phyloP scores from a whole-genome alignment of 2,113 vertebrate species.

The Pterocles orientalis region DNA sequence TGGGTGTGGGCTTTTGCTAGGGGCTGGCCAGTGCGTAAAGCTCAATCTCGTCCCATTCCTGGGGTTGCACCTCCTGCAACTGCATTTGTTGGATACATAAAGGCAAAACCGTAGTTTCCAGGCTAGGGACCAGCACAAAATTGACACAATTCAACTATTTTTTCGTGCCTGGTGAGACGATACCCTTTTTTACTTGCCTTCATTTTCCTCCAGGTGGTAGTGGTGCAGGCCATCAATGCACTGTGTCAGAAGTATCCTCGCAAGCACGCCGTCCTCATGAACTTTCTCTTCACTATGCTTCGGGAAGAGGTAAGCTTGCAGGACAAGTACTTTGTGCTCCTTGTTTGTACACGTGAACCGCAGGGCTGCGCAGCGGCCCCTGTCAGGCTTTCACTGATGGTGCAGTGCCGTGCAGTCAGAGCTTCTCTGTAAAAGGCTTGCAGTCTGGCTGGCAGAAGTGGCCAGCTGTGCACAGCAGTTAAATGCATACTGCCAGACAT shows the following conservation, averaged over 20 bases:
- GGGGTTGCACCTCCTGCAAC: not conserved
- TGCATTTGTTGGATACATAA: not conserved
- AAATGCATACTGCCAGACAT: not conserved
- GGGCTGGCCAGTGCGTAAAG: not conserved
- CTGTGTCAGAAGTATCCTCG: conserved; percentile 85
- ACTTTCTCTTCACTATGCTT: conserved; percentile 85
- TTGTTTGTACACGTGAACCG: not conserved
- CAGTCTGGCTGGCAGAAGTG: not conserved
- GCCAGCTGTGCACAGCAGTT: not conserved
- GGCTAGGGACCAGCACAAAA: not conserved
- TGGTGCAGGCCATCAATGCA: conserved; percentile 83
- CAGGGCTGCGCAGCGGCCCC: not conserved
- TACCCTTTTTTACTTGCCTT: not conserved
- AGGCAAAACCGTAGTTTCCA: not conserved
- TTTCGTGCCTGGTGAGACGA: not conserved
- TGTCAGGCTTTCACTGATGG: not conserved
- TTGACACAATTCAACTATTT: not conserved
- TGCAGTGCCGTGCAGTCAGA: not conserved
- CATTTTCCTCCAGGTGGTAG: conserved; percentile 75
- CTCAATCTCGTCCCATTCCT: not conserved
- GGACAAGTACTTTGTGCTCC: not conserved
- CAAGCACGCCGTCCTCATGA: conserved; percentile 83
- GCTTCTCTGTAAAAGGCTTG: not conserved
- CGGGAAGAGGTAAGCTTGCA: conserved; percentile 78
- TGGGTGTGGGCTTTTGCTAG: not conserved